Percentiles rank a stretch among this genome's conserved stretches.
Evolutionary conservation across 2,888 invertebrate species (phyloP).

Genomic region (Aleiodes testaceus): DNA sequence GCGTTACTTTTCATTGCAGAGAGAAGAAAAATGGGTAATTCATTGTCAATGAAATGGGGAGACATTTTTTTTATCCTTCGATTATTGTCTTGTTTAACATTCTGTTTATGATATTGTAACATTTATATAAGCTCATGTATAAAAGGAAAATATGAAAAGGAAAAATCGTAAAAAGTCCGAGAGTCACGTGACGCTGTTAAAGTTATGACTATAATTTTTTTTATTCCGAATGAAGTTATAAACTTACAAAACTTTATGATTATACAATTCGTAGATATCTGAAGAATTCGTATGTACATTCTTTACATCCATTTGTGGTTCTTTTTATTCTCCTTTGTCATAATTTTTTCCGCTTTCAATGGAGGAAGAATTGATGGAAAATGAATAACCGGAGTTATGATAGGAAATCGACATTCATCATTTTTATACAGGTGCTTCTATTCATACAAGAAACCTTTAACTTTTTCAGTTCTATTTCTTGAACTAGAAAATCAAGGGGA

Average conservation of each 20-base stretch:
- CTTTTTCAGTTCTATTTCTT: not conserved
- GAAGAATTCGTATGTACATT: too few species aligned
- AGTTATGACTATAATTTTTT: not conserved
- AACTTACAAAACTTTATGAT: conserved; percentile 9
- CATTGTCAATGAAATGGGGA: not conserved
- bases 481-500: not conserved
- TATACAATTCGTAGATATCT: not conserved
- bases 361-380: too few species aligned
- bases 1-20: not conserved
- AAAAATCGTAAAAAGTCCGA: not conserved
- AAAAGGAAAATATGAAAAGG: not conserved
- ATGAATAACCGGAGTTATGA: too few species aligned
- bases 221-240: not conserved
- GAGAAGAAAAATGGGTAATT: not conserved
- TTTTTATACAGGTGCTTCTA: too few species aligned
- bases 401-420: too few species aligned
- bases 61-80: not conserved
- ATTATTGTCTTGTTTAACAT: not conserved
- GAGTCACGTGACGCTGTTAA: conserved; percentile 10
- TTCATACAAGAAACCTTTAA: too few species aligned
- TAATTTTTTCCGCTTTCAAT: too few species aligned
- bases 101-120: not conserved
- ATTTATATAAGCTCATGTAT: conserved; percentile 12
- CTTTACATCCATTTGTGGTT: too few species aligned
- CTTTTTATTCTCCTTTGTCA: too few species aligned